Base-by-base conservation (phyloP, 2,797 vertebrate species). In the Gobio occitaniae region DNA sequence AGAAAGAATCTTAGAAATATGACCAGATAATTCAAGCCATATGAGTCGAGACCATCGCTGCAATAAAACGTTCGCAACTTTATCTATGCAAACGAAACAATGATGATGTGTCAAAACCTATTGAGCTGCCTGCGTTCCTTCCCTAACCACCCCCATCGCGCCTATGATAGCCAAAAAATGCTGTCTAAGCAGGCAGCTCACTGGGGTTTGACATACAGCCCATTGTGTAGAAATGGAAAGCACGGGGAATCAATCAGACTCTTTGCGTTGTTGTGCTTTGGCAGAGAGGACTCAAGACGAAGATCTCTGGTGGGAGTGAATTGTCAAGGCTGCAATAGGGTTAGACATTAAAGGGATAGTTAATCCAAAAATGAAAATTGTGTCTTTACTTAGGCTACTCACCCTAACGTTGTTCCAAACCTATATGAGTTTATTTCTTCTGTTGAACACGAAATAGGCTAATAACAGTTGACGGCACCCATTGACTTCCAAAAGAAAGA, bases 211-310 rank as follows among this genome's bases (percentile, higher is more conserved):
- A 84, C 32, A 68, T 50, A 21, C 70, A 75, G 61, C 21, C 21
- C 84, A 68, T 52, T 78, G 65, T 81, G 74, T 77, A 44, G 69
- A 86, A 90, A 90, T 86, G 56, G 71, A 87, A 89, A 86, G 66
- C 90, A 91, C 86, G 86, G 74, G 89, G 72, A 91, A 86, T 83
- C 87, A 88, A 87, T 91, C 89, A 91, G 78, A 25, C 80, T 74
- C 11, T 74, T 78, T 41, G 82, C 82, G 82, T 88, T 82, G 54
- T 47, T 88, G 17, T 32, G 80, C 50, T 41, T 77, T 52, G 16
- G 65, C 61, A 80, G 13, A 80, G 13, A 47, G n/a, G 86, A 88
- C 89, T 91, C 85, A 88, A 86, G 63, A 48, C 1, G 52, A 86
- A 50, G 17, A 7, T 17, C 47, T 59, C 29, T 36, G 29, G 19